phyloP scores from a whole-genome alignment of 2,888 invertebrate genomes.

The Platerodrilus igneus region DNA sequence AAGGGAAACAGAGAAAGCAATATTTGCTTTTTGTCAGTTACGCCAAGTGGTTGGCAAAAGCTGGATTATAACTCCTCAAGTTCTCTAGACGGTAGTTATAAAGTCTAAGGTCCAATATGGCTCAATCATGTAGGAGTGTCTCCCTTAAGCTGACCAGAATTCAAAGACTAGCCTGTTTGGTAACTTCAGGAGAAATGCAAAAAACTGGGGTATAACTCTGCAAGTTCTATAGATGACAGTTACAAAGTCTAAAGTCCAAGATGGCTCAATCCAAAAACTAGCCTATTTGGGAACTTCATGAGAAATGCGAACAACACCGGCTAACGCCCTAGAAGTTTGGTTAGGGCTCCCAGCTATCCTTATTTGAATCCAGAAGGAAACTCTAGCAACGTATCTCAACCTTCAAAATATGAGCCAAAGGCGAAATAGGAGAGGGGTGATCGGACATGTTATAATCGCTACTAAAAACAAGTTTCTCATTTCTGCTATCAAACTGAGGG shows the following conservation, averaged over 20 bases:
- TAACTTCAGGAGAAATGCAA: conserved; percentile 16
- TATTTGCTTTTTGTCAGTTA: no score
- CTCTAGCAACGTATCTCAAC: conserved; percentile 1
- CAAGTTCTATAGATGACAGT: no score
- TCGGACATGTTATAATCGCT: not conserved
- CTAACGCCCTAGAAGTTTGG: conserved; percentile 12
- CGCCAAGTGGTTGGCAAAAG: not conserved
- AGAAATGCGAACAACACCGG: conserved; percentile 15
- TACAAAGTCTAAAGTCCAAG: no score
- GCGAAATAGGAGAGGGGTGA: not conserved
- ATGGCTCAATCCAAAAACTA: conserved; percentile 14
- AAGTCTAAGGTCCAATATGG: not conserved
- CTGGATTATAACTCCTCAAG: not conserved
- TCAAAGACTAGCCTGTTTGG: conserved; percentile 14
- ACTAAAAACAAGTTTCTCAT: no score
- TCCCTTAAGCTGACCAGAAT: not conserved
- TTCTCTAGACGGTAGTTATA: conserved; percentile 2
- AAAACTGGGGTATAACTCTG: no score
- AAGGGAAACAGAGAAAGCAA: no score
- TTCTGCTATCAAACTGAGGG: no score
- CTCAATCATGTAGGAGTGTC: not conserved
- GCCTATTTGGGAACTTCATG: conserved; percentile 16
- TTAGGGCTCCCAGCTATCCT: conserved; percentile 13
- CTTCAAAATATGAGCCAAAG: not conserved
- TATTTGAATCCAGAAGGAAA: conserved; percentile 8